Evolutionary conservation across 92 coral and sea anemone genomes (phyloP), one percentile per base, ranked within the genome.

Genomic region (Phenganax subtilis): DNA sequence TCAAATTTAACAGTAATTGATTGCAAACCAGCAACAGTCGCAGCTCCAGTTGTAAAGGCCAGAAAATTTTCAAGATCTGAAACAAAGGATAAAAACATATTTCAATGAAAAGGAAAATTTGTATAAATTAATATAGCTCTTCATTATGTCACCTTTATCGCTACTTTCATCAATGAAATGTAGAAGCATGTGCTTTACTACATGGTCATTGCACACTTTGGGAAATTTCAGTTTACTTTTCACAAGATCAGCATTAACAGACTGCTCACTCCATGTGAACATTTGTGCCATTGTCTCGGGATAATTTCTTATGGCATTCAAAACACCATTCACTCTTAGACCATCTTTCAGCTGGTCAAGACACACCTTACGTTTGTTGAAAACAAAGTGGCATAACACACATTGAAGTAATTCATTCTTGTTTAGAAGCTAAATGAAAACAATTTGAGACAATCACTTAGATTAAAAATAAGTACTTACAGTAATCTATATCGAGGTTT

Each of bases 291-390:
- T 59, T 10, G 73, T 30, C 44, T 67, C 61, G 29, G 88, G 88
- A 70, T 51, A 44, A 28, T 71, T 73, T 3, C 9, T 68, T 30
- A 66, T 75, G 10, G 51, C 67, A 20, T 81, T 57, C 57, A 85
- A 57, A 16, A 81, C 70, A 56, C 83, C 80, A 29, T 72, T 57
- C 69, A 53, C 73, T 54, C 81, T 53, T 28, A 85, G 85, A 5
- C 88, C 85, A 16, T 85, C 83, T 71, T 76, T 85, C 20, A 80
- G 56, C 54, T 85, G 88, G 80, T 85, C 88, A 28, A 85, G 81
- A 16, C 63, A 56, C 0, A 85, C 85, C 2, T 73, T 85, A 72
- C 75, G 82, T 67, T 73, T 85, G 52, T 75, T 85, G 16, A 81
- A 6, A 27, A 75, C 85, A 57, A 77, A 80, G 55, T 85, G 88